Evolutionary conservation across 2,888 invertebrate genomes (phyloP).

Genomic region (Phragmatobia fuliginosa): DNA sequence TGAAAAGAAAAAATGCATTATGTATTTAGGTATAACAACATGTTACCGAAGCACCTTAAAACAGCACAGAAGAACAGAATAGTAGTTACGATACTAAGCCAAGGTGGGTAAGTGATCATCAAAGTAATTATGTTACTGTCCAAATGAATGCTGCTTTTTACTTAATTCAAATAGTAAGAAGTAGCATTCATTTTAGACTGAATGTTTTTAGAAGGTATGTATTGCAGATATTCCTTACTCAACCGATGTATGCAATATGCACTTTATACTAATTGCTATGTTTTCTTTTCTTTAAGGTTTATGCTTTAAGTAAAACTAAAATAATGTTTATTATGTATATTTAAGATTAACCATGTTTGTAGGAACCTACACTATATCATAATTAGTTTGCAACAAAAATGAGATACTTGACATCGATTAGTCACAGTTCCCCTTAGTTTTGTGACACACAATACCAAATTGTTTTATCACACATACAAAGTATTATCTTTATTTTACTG

Average conservation of each 20-base stretch:
- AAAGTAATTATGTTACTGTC: not conserved
- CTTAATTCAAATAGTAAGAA: too few species aligned
- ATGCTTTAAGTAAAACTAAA: not conserved
- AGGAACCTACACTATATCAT: too few species aligned
- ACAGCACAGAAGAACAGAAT: not conserved
- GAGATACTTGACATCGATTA: not conserved
- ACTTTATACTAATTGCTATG: not conserved
- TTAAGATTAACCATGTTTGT: too few species aligned
- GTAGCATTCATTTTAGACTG: not conserved
- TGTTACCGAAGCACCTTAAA: not conserved
- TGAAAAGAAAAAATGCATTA: slow-evolving; percentile 45
- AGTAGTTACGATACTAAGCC: not conserved
- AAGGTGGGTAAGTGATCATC: not conserved
- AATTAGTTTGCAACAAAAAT: not conserved
- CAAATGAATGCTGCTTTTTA: too few species aligned
- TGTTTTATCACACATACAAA: not conserved
- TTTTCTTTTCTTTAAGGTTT: not conserved
- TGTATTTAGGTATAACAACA: not conserved
- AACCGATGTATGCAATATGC: not conserved
- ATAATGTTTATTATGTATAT: not conserved
- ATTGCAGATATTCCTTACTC: not conserved
- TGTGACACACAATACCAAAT: not conserved
- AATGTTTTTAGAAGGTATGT: not conserved
- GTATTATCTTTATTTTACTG: not conserved
- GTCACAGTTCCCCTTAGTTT: not conserved